Evolutionary conservation across 2,113 vertebrate species (phyloP).

Genomic region (Riparia riparia): DNA sequence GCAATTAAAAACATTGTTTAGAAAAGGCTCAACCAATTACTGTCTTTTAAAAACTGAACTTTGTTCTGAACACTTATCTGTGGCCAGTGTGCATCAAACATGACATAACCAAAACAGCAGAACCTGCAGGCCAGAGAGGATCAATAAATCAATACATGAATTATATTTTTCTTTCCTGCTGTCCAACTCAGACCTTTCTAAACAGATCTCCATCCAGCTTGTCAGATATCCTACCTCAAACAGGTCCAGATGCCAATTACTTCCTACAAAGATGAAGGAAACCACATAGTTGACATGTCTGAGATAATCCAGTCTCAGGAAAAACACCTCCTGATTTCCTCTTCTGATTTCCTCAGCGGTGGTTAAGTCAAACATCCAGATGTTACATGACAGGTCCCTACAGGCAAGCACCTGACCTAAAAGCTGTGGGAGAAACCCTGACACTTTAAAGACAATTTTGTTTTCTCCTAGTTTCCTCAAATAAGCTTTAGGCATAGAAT

Average conservation of each 20-base stretch:
- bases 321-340: neutral
- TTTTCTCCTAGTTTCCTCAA: neutral
- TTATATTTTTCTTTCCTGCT: neutral
- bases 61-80: neutral
- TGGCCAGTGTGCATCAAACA: neutral
- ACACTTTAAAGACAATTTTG: neutral
- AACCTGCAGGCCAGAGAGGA: neutral
- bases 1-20: neutral
- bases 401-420: neutral
- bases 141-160: neutral
- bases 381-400: neutral
- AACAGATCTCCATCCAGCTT: neutral
- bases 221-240: neutral
- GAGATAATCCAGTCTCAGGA: neutral
- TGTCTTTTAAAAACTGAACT: neutral
- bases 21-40: neutral
- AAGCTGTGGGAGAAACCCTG: neutral
- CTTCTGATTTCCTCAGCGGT: neutral
- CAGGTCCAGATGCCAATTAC: neutral
- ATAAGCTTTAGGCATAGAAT: neutral
- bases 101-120: neutral
- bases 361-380: neutral
- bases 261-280: neutral
- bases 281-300: neutral
- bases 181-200: neutral